Conservation (phyloP, 2,888 invertebrate species). For the Drosophila falleni region DNA sequence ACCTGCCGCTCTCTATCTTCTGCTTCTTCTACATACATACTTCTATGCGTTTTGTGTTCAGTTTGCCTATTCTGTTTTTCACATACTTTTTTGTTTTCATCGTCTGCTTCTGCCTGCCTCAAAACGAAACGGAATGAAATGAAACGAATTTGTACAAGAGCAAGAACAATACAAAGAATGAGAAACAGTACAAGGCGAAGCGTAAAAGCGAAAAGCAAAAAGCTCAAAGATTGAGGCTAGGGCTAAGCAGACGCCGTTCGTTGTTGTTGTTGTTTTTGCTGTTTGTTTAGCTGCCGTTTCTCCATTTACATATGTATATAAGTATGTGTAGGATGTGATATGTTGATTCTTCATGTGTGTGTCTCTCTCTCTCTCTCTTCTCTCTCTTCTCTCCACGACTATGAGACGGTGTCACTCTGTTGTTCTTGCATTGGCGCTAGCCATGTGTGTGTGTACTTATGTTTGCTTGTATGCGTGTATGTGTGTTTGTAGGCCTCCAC, state of each 20-base stretch:
- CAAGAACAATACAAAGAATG: slow-evolving; percentile 19
- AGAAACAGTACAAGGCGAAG: slow-evolving; percentile 40
- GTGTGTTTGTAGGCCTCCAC: slow-evolving; percentile 70
- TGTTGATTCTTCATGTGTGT: slow-evolving; percentile 36
- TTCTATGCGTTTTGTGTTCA: slow-evolving; percentile 32
- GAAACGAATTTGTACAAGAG: slow-evolving; percentile 35
- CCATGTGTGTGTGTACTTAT: slow-evolving; percentile 25
- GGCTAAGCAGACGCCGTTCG: slow-evolving; percentile 60
- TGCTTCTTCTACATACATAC: background rate
- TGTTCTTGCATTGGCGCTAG: slow-evolving; percentile 45
- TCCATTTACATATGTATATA: slow-evolving; percentile 61
- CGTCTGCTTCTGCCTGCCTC: slow-evolving; percentile 65
- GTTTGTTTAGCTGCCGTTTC: slow-evolving; percentile 74
- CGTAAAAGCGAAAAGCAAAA: slow-evolving; percentile 48
- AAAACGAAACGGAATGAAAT: slow-evolving; percentile 14
- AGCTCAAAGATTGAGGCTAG: slow-evolving; percentile 66
- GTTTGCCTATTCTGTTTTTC: slow-evolving; percentile 62
- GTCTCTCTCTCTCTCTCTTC: slow-evolving; percentile 45
- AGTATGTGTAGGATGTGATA: slow-evolving; percentile 37
- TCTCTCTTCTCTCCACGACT: slow-evolving; percentile 30
- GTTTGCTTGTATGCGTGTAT: slow-evolving; percentile 39
- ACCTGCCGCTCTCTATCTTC: slow-evolving; percentile 8
- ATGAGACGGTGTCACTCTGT: slow-evolving; percentile 36
- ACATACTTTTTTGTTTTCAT: slow-evolving; percentile 76
- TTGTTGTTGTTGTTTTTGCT: slow-evolving; percentile 47